phyloP scores from a whole-genome alignment of 2,888 invertebrate species.

The Julus scandinavius region DNA sequence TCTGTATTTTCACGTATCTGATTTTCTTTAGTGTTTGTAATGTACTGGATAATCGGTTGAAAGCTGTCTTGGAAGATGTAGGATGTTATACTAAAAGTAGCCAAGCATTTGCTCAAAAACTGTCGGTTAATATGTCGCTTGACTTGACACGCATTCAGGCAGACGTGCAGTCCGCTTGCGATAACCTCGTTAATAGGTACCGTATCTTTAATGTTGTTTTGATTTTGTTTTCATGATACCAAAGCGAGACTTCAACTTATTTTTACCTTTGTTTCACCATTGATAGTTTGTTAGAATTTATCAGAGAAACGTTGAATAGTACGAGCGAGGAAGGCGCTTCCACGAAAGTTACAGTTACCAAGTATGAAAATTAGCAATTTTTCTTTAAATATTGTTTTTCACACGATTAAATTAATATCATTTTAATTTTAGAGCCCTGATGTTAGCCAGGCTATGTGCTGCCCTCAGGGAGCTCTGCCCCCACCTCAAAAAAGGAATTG shows the following conservation, averaged over 20 bases:
- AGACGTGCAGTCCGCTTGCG: constrained; percentile 44
- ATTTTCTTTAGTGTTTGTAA: constrained; percentile 50
- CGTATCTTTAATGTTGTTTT: no score
- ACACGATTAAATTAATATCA: neutral
- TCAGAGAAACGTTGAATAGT: neutral
- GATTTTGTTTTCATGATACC: neutral
- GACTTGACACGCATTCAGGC: constrained; percentile 47
- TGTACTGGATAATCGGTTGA: constrained; percentile 37
- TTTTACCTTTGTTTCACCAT: neutral
- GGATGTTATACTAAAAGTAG: constrained; percentile 39
- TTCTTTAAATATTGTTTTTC: neutral
- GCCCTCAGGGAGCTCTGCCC: constrained; percentile 51
- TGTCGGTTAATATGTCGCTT: neutral
- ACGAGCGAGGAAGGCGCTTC: constrained; percentile 22
- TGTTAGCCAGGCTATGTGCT: constrained; percentile 39
- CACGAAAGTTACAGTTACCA: neutral
- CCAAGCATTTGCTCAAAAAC: neutral
- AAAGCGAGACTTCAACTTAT: neutral
- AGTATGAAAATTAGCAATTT: neutral
- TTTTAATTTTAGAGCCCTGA: constrained; percentile 48
- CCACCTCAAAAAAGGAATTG: constrained; percentile 50
- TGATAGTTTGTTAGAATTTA: constrained; percentile 20
- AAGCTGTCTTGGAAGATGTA: constrained; percentile 50
- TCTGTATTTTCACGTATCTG: neutral
- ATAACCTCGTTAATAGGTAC: constrained; percentile 48